A percentile compares a stretch with the other conserved stretches of the same genome.
phyloP scores from a whole-genome alignment of 2,888 invertebrate genomes.

The Tupiocoris notatus region DNA sequence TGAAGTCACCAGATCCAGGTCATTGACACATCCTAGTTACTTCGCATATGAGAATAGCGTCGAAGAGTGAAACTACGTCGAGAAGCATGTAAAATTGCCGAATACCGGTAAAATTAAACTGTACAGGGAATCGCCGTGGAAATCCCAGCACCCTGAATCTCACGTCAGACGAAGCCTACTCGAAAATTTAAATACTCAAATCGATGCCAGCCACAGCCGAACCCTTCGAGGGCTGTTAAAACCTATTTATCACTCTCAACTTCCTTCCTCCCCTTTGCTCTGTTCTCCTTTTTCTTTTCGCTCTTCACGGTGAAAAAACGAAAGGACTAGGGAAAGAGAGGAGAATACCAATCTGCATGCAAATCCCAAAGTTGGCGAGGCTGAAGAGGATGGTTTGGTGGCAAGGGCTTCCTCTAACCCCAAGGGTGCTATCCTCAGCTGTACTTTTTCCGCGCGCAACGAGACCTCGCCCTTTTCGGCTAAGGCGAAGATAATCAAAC shows the following conservation, averaged over 20 bases:
- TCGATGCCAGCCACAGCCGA: slow-evolving; percentile 6
- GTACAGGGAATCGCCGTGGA: too few species aligned
- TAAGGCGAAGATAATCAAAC: slow-evolving; percentile 31
- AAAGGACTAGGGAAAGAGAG: neutral
- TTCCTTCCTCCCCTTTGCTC: neutral
- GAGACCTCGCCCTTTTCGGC: neutral
- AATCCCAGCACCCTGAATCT: too few species aligned
- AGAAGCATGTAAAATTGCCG: too few species aligned
- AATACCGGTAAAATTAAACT: too few species aligned
- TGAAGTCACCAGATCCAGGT: too few species aligned
- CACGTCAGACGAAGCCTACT: too few species aligned
- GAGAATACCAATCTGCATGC: slow-evolving; percentile 5
- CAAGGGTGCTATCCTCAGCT: neutral
- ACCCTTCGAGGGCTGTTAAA: slow-evolving; percentile 7
- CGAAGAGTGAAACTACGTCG: too few species aligned
- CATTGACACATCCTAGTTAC: too few species aligned
- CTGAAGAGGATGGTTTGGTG: neutral
- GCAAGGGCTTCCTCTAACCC: neutral
- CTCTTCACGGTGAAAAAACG: neutral
- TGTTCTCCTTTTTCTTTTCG: neutral
- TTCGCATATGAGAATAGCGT: too few species aligned
- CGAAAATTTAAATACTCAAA: slow-evolving; percentile 1
- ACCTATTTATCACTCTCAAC: slow-evolving; percentile 11
- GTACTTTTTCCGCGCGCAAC: neutral
- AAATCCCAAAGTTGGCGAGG: neutral